Evolutionary conservation across 2,113 vertebrate species (phyloP), one percentile per base, ranked within the genome.

Genomic region (Telmatochromis sp.): DNA sequence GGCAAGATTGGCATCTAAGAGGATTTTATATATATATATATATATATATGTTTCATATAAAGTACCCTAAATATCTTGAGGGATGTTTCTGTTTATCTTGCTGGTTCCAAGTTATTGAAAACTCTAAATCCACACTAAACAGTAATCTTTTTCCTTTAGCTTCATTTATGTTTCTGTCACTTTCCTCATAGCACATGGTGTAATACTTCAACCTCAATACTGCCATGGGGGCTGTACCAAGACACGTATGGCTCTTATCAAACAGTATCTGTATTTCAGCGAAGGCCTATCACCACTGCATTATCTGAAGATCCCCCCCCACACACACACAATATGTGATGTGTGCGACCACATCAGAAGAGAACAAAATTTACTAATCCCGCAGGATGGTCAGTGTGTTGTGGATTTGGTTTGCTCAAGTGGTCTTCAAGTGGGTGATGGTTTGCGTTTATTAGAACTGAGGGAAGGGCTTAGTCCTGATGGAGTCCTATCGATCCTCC

Each of bases 401-500:
- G 51, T 75, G 53, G 65, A 45, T 85, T 70, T 35, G 42, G 9
- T 78, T 85, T 79, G 42, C 78, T 57, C 9, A 5, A 73, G 33
- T 84, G 55, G 51, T 82, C 42, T 81, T 86, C 84, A 86, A 90
- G 85, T 42, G 45, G 37, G 45, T 65, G 73, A 87, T 83, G 53
- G 68, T 87, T 73, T 81, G 73, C 40, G 7, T 89, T 85, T 86
- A 65, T 87, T 91, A 26, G 54, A 51, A 35, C 19, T 19, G 85
- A 89, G 86, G 70, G 31, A 54, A 87, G 19, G 80, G 84, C 81
- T 87, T 11, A 89, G 90, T 63, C 40, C 26, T 86, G 88, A 90
- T 88, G 53, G 88, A 87, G 84, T 21, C 68, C 55, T 83, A 93
- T 93, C 87, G 94, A 95, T 93, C 84, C 21, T 68, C 53, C 17